phyloP scores from a whole-genome alignment of 2,888 invertebrate genomes.

The Brenthis hecate region DNA sequence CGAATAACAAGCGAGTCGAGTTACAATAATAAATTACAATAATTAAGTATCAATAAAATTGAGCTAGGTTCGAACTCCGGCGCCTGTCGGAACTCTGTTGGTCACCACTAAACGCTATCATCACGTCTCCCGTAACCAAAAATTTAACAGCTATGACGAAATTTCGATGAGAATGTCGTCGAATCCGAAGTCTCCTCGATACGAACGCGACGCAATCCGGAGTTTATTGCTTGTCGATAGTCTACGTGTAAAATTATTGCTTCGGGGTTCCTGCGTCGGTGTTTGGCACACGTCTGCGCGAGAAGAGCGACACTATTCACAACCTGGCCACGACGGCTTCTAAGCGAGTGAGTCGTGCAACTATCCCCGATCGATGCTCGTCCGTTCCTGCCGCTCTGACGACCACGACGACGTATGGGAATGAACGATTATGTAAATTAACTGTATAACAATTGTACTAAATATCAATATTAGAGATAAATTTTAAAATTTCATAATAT shows the following conservation, averaged over 20 bases:
- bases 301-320: slow-evolving; percentile 56
- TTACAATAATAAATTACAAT: slow-evolving; percentile 55
- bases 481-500: slow-evolving; percentile 75
- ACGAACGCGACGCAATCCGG: slow-evolving; percentile 6
- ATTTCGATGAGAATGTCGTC: not conserved
- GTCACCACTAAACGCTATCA: slow-evolving; percentile 41
- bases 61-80: slow-evolving; percentile 71
- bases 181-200: not conserved
- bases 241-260: slow-evolving; percentile 61
- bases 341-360: slow-evolving; percentile 55
- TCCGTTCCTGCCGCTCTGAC: not conserved
- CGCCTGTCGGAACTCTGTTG: slow-evolving; percentile 47
- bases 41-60: slow-evolving; percentile 76
- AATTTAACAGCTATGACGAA: not conserved
- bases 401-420: slow-evolving; percentile 34
- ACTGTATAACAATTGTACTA: slow-evolving; percentile 73
- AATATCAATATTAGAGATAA: slow-evolving; percentile 68
- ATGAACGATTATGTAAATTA: slow-evolving; percentile 36
- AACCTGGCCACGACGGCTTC: slow-evolving; percentile 57
- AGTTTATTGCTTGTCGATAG: slow-evolving; percentile 55
- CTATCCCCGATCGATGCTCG: slow-evolving; percentile 34
- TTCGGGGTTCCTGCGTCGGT: slow-evolving; percentile 54
- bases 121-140: slow-evolving; percentile 35
- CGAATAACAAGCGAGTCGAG: slow-evolving; percentile 70
- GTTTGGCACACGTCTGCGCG: slow-evolving; percentile 58